These are phyloP conservation scores for Zeugodacus cucurbitae DNA, from an alignment of 1,140 invertebrate species.

Conservation along the genomic window DNA sequence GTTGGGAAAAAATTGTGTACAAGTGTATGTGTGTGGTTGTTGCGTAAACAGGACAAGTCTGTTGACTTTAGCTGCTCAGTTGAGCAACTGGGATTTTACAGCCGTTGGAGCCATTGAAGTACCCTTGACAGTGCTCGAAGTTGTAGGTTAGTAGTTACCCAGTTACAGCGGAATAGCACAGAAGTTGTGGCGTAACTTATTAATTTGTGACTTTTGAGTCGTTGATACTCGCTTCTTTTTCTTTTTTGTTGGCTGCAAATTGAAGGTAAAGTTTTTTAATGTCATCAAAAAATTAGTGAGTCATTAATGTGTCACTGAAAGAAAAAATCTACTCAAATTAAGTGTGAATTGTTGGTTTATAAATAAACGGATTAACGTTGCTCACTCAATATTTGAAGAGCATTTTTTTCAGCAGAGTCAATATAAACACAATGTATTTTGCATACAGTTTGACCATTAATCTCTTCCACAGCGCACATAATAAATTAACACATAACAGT, in stretches of 20 bases:
- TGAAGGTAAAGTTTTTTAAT: background rate
- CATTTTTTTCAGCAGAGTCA: background rate
- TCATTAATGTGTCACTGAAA: too few species aligned
- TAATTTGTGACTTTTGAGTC: background rate
- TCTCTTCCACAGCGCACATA: background rate
- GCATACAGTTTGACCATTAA: background rate
- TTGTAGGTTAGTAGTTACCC: background rate
- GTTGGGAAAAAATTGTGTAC: background rate
- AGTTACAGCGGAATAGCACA: background rate
- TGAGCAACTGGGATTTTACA: background rate
- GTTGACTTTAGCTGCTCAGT: conserved; percentile 28
- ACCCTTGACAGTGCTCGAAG: background rate
- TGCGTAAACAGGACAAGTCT: conserved; percentile 11
- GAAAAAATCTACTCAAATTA: too few species aligned
- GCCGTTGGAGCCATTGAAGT: background rate
- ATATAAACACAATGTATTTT: too few species aligned
- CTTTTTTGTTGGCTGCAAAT: background rate
- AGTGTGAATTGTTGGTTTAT: background rate
- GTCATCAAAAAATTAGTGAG: background rate
- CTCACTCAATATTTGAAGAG: background rate
- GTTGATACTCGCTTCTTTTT: background rate
- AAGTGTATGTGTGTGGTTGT: background rate
- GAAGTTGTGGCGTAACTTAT: background rate
- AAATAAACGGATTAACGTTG: background rate
- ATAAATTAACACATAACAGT: background rate